phyloP scores from a whole-genome alignment of 2,888 invertebrate genomes.

The Cheiracanthium punctorium region DNA sequence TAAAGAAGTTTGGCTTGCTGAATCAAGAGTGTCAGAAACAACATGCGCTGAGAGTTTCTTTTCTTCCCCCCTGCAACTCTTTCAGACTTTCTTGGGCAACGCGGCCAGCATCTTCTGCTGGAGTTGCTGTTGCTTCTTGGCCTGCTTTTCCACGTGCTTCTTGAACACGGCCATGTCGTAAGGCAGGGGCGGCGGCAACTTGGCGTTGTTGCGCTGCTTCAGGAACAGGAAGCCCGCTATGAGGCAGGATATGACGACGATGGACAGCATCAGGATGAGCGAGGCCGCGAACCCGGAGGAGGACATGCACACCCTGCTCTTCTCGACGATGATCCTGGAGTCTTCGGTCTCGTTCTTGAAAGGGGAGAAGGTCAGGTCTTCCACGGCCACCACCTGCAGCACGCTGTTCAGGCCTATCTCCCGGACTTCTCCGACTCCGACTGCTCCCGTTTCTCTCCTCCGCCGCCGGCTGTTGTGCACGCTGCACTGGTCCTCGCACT shows the following conservation, averaged over 20 bases:
- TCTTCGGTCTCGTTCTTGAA: conserved; percentile 56
- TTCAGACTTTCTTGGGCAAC: background rate
- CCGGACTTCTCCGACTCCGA: conserved; percentile 34
- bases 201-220: conserved; percentile 78
- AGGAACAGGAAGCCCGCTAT: conserved; percentile 90
- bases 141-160: conserved; percentile 61
- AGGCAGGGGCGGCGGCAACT: conserved; percentile 38
- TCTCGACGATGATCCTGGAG: conserved; percentile 59
- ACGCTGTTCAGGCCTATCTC: conserved; percentile 73
- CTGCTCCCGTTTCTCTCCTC: conserved; percentile 62
- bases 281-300: conserved; percentile 93
- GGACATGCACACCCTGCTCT: conserved; percentile 86
- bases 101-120: background rate
- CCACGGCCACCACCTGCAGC: conserved; percentile 86
- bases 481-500: conserved; percentile 85
- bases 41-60: too few species aligned
- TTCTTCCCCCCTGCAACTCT: background rate
- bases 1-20: too few species aligned
- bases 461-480: conserved; percentile 54
- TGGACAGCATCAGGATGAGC: conserved; percentile 86
- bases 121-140: conserved; percentile 27
- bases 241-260: conserved; percentile 88
- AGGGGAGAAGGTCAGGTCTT: conserved; percentile 84
- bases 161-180: conserved; percentile 65
- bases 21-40: too few species aligned